Percentiles rank a stretch among this genome's conserved stretches.
phyloP scores from a whole-genome alignment of 2,797 vertebrate species.

The Sphaeramia orbicularis region DNA sequence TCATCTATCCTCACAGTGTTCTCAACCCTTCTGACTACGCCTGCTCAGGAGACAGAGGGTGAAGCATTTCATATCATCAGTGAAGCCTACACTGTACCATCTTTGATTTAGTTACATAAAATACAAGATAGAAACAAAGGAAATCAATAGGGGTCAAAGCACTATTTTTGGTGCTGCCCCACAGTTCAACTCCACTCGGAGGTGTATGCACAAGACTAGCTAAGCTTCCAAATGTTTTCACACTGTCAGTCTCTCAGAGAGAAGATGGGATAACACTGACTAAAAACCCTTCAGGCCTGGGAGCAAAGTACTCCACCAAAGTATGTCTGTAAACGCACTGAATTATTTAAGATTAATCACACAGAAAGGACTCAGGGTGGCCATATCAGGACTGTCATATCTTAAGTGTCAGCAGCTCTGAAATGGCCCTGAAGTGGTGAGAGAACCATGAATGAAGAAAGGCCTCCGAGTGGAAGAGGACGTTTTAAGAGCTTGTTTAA shows the following conservation, averaged over 20 bases:
- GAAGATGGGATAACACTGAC: conserved; percentile 34
- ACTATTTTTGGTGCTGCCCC: conserved; percentile 1
- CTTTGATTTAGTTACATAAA: too few species aligned
- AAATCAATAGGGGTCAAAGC: not conserved
- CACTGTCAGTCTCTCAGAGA: conserved; percentile 15
- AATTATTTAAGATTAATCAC: conserved; percentile 65
- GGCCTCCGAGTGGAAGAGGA: not conserved
- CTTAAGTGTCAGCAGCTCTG: conserved; percentile 42
- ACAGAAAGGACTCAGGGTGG: conserved; percentile 20
- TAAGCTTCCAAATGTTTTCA: conserved; percentile 34
- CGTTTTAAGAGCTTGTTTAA: conserved; percentile 12
- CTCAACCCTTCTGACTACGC: too few species aligned
- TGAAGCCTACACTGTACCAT: too few species aligned
- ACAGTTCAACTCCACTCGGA: conserved; percentile 9
- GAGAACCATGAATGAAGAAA: conserved; percentile 8
- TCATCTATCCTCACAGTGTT: too few species aligned
- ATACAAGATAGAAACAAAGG: not conserved
- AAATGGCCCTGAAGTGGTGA: conserved; percentile 22
- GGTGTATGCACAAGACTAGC: conserved; percentile 12
- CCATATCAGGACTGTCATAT: conserved; percentile 16
- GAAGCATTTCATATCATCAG: too few species aligned
- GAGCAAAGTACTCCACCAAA: conserved; percentile 50
- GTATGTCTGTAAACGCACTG: conserved; percentile 49
- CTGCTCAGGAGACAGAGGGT: too few species aligned
- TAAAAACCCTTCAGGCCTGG: conserved; percentile 20